Evolutionary conservation across 64 coral and sea anemone genomes (phyloP).

Genomic region (Montipora efflorescens): DNA sequence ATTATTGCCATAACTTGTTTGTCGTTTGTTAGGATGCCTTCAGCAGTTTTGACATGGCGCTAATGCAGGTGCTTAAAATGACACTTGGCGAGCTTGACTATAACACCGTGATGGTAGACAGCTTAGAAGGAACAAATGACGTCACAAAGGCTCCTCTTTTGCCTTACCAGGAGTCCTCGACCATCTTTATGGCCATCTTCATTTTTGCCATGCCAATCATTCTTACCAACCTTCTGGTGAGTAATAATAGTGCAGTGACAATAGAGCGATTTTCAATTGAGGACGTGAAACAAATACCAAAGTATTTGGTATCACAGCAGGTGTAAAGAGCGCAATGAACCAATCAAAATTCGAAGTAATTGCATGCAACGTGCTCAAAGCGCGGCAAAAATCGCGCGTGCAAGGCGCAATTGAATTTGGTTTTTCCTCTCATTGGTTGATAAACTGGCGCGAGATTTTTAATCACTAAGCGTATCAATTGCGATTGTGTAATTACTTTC

Average conservation of each 20-base stretch:
- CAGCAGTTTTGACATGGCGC: constrained; percentile 7
- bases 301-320: no score
- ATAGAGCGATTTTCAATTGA: no score
- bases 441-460: no score
- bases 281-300: no score
- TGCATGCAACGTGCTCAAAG: no score
- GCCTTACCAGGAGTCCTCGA: constrained; percentile 48
- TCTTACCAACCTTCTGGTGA: constrained; percentile 75
- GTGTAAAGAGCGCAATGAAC: no score
- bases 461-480: no score
- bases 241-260: not conserved
- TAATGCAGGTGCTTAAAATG: constrained; percentile 74
- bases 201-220: constrained; percentile 75
- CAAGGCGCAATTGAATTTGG: no score
- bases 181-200: constrained; percentile 53
- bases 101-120: constrained; percentile 51
- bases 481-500: no score
- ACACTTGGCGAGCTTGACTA: constrained; percentile 77
- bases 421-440: no score
- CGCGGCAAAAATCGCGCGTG: no score
- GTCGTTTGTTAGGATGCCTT: constrained; percentile 62
- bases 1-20: not conserved
- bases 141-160: constrained; percentile 10
- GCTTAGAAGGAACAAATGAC: not conserved
- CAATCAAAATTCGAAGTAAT: no score